A percentile compares a stretch with the other conserved stretches of the same genome.
Evolutionary conservation across 1,140 invertebrate genomes (phyloP).

Genomic region (Sycobia sp.): DNA sequence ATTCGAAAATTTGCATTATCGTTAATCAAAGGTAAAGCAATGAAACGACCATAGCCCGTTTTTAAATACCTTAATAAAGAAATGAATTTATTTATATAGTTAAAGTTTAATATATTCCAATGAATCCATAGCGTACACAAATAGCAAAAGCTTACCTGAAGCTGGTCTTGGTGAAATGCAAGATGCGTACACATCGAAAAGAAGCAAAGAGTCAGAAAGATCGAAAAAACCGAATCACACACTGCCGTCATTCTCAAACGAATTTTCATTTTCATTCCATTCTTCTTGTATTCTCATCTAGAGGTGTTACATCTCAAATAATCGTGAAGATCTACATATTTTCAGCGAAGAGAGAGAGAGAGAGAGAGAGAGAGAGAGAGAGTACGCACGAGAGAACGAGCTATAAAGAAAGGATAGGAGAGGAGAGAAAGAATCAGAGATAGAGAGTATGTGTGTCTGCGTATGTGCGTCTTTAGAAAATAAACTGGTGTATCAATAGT

Average conservation of each 20-base stretch:
- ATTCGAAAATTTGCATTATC: too few relatives aligned
- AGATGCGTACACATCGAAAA: not conserved
- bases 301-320: not conserved
- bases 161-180: not conserved
- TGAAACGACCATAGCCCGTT: not conserved
- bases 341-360: not conserved
- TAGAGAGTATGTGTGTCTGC: too few relatives aligned
- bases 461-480: too few relatives aligned
- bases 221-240: not conserved
- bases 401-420: too few relatives aligned
- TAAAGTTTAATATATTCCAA: not conserved
- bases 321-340: not conserved
- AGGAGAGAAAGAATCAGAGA: too few relatives aligned
- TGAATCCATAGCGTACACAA: not conserved
- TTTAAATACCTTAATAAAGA: too few relatives aligned
- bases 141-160: constrained; percentile 17
- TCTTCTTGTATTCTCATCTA: not conserved
- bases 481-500: too few relatives aligned
- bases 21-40: not conserved
- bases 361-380: not conserved
- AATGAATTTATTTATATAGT: not conserved
- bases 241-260: constrained; percentile 8
- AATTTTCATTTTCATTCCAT: constrained; percentile 5
- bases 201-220: constrained; percentile 18
- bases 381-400: too few relatives aligned